Conservation (phyloP, 2,797 vertebrate species). For the Meriones psammophilus region DNA sequence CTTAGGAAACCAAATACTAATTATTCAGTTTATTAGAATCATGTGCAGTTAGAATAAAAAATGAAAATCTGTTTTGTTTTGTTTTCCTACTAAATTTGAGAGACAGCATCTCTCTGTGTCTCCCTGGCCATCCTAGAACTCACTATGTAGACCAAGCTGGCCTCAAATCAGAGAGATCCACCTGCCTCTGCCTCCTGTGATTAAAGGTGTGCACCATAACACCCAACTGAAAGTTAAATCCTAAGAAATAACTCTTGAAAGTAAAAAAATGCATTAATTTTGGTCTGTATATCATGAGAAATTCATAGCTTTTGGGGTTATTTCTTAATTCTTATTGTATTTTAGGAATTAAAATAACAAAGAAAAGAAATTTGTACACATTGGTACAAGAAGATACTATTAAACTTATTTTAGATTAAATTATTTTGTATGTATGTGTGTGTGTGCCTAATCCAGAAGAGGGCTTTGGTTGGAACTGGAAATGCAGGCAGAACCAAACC, state of each 20-base stretch:
- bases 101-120: background rate
- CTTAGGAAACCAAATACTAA: slow-evolving; percentile 42
- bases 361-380: background rate
- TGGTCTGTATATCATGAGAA: background rate
- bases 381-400: slow-evolving; percentile 18
- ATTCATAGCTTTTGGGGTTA: background rate
- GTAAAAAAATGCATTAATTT: slow-evolving; percentile 42
- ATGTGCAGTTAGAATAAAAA: slow-evolving; percentile 36
- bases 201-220: background rate
- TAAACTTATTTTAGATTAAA: background rate
- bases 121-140: background rate
- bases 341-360: slow-evolving; percentile 40
- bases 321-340: slow-evolving; percentile 36
- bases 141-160: background rate
- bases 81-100: background rate
- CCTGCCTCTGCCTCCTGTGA: background rate
- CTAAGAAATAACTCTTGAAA: slow-evolving; percentile 3
- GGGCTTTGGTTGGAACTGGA: background rate
- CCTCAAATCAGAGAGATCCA: background rate
- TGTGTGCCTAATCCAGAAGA: background rate
- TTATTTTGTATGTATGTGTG: background rate
- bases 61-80: background rate
- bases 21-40: slow-evolving; percentile 52
- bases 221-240: background rate
- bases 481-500: background rate